A percentile compares a stretch with the other conserved stretches of the same genome.
phyloP scores from a whole-genome alignment of 2,113 vertebrate genomes.

The Carettochelys insculpta region DNA sequence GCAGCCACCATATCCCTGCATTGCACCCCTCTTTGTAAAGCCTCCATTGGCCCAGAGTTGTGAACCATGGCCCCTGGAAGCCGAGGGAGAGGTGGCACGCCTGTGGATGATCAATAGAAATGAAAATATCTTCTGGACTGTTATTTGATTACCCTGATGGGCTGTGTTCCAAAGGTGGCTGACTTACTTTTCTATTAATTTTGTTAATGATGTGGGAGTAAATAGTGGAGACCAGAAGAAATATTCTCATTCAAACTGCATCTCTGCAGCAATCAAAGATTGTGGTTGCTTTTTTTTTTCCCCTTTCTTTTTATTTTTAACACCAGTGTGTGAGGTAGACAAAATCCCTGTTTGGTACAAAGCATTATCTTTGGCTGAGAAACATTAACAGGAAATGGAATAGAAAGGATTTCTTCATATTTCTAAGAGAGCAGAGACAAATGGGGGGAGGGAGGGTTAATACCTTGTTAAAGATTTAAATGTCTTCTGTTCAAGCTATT shows the following conservation, averaged over 20 bases:
- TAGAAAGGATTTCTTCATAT: not conserved
- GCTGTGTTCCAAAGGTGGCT: too few species aligned
- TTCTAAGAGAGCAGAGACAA: not conserved
- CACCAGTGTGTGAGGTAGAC: not conserved
- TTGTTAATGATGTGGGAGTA: not conserved
- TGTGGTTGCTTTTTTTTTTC: not conserved
- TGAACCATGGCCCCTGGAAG: too few species aligned
- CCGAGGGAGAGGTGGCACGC: too few species aligned
- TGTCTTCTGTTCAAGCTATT: not conserved
- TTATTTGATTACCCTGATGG: too few species aligned
- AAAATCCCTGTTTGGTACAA: fast-evolving
- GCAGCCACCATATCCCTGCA: too few species aligned
- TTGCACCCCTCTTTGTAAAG: too few species aligned
- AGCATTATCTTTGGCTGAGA: not conserved
- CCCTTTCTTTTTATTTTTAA: not conserved
- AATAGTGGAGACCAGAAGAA: not conserved
- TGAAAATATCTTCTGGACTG: too few species aligned
- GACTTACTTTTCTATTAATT: not conserved
- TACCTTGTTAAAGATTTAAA: not conserved
- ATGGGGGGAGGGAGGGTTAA: not conserved
- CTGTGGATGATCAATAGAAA: too few species aligned
- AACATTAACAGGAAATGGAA: not conserved
- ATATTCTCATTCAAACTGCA: not conserved
- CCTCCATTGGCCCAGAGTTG: too few species aligned
- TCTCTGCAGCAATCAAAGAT: not conserved